Evolutionary conservation across 2,888 invertebrate genomes (phyloP).

Genomic region (Agonopterix alstromeriana): DNA sequence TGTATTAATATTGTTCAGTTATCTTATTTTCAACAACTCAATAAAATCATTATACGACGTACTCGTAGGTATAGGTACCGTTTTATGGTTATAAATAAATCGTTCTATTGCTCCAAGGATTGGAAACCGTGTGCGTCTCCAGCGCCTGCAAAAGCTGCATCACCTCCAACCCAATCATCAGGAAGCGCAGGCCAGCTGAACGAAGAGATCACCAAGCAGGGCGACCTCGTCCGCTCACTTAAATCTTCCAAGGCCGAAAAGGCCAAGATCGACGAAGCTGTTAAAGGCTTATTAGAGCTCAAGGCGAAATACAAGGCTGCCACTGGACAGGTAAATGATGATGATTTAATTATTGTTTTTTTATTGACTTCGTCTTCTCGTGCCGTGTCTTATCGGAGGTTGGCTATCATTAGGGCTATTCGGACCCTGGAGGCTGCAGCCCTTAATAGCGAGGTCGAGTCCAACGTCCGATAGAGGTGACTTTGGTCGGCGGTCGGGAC

Average conservation of each 20-base stretch:
- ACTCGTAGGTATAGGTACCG: too few species aligned
- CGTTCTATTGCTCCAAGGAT: conserved; percentile 3
- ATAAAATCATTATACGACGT: too few species aligned
- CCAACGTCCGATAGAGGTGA: too few species aligned
- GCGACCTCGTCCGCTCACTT: conserved; percentile 81
- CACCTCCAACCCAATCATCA: conserved; percentile 5
- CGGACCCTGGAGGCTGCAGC: too few species aligned
- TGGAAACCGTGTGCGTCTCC: conserved; percentile 9
- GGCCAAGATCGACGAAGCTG: conserved; percentile 46
- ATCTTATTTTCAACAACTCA: too few species aligned
- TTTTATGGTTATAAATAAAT: neutral
- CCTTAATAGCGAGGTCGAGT: too few species aligned
- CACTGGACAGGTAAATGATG: conserved; percentile 30
- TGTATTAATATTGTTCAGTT: too few species aligned
- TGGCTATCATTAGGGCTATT: too few species aligned
- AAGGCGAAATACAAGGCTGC: conserved; percentile 84
- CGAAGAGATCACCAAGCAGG: conserved; percentile 73
- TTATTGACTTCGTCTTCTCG: neutral
- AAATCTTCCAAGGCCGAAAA: conserved; percentile 79
- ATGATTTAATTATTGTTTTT: neutral
- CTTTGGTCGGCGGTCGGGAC: too few species aligned
- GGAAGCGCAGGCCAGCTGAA: conserved; percentile 32
- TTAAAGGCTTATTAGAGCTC: conserved; percentile 78
- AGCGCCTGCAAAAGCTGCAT: conserved; percentile 1
- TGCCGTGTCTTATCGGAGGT: neutral